phyloP scores from a whole-genome alignment of 1,140 invertebrate genomes.

The Popillia japonica region DNA sequence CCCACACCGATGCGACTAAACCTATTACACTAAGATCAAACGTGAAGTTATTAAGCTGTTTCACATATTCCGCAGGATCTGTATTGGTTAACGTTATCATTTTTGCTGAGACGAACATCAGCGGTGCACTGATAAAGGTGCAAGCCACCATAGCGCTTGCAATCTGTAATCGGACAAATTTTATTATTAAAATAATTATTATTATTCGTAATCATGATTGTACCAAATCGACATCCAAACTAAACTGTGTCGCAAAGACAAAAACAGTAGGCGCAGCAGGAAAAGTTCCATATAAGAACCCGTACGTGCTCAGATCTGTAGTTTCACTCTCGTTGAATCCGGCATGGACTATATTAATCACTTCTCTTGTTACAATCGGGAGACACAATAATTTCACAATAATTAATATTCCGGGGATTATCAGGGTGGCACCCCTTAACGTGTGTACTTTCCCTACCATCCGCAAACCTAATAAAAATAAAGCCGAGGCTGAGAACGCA shows the following conservation, averaged over 20 bases:
- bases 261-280: constrained; percentile 94
- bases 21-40: constrained; percentile 85
- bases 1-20: constrained; percentile 78
- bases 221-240: constrained; percentile 87
- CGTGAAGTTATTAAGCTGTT: constrained; percentile 79
- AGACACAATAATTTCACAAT: constrained; percentile 87
- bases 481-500: constrained; percentile 88
- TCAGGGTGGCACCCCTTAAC: constrained; percentile 76
- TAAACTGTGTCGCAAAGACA: constrained; percentile 91
- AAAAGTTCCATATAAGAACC: constrained; percentile 95
- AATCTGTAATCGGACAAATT: constrained; percentile 66
- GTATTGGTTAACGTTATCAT: constrained; percentile 82
- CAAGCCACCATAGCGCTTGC: constrained; percentile 92
- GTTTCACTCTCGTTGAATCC: constrained; percentile 76
- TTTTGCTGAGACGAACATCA: constrained; percentile 95
- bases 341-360: constrained; percentile 77
- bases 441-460: constrained; percentile 92
- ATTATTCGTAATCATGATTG: constrained; percentile 53
- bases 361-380: constrained; percentile 87
- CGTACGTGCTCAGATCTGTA: constrained; percentile 86
- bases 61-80: constrained; percentile 73
- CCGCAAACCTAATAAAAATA: constrained; percentile 89
- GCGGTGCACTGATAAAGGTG: constrained; percentile 90
- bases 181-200: too few relatives aligned
- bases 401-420: constrained; percentile 87